Evolutionary conservation across 37 sponge, comb jelly and placozoan genomes (phyloP), one percentile per base, ranked within the genome.

Genomic region (Halichondria panicea): DNA sequence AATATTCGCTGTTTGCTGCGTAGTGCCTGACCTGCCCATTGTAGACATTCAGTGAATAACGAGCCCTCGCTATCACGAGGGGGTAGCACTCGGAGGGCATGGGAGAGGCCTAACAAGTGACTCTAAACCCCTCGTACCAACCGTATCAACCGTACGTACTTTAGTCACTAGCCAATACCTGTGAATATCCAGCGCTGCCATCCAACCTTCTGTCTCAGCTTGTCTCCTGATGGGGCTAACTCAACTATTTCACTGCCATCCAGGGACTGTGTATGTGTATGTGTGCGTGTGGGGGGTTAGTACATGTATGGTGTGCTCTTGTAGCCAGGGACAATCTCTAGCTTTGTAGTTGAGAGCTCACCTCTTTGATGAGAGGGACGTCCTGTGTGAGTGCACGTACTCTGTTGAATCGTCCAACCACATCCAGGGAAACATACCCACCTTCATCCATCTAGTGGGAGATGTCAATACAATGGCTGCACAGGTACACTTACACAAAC

Each of bases 381-480:
- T 97, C 95, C 41, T 86, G 88, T 0, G 91, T 84, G 64, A 97
- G 81, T 3, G 91, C 86, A 22, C 87, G 69, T 25, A 99, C 85
- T 38, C 99, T 65, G 72, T 96, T 93, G 81, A 99, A 99, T 34
- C 89, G 40, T 1, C 92, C 89, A 42, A 99, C 88, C n/a, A 91
- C 75, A 44, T 46, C 33, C 6, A 96, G 71, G 35, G 89, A 85
- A 0, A 99, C 94, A 78, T 72, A 99, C 2, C 99, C 99, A 52
- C 93, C 94, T 38, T 70, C 59, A 53, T 95, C 92, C 99, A 99
- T 99, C 96, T 99, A 37, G 31, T 3, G 32, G 34, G 56, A 39
- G 31, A 37, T 22, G 53, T 8, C 25, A 4, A 12, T 42, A 76
- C 75, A 58, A 9, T 7, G 9, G 31, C 40, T 31, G 24, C 19